Evolutionary conservation across 2,797 vertebrate genomes (phyloP), one percentile per base, ranked within the genome.

Genomic region (Sciurus vulgaris): DNA sequence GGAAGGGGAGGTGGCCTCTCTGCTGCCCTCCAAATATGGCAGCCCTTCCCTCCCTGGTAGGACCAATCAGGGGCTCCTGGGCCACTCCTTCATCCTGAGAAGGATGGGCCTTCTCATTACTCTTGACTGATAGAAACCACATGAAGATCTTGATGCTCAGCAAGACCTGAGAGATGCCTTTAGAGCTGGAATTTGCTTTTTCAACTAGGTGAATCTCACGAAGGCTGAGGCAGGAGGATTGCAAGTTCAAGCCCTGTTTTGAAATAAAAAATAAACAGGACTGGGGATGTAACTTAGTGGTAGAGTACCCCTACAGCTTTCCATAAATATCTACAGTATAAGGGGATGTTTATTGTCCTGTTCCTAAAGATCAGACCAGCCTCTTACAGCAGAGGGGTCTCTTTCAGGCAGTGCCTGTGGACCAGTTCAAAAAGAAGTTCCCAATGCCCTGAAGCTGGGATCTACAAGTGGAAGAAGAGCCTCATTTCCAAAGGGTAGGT

Each of bases 1-100:
- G 63, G 93, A 86, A 61, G 59, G 96, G 96, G 86, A 38, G 94
- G 83, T 38, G 95, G 86, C 83, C 35, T 81, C 41, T 54, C 59
- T 22, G n/a, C 63, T 35, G 20, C 67, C 69, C 63, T 72, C 96
- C 96, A 97, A 96, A 94, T 95, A 96, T 41, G 94, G 97, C 54
- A 94, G 81, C 59, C 86, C 47, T 79, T 54, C 86, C 77, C 63
- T 93, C 14, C 51, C 11, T 0, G 20, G 67, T 38, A 63, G 84
- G 76, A 76, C 93, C 89, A 97, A 97, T 96, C 96, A 93, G 91
- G 54, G 85, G 13, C 51, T 90, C 49, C 65, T 3, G 24, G 89
- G 65, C 33, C 63, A 30, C 79, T 96, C 94, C 93, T 92, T 78
- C 88, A 89, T 88, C 93, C 86, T 91, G 70, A 54, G 89, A 86